These are phyloP conservation scores for Eriosoma lanigerum DNA, from an alignment of 1,140 invertebrate species.

Conservation along the genomic window DNA sequence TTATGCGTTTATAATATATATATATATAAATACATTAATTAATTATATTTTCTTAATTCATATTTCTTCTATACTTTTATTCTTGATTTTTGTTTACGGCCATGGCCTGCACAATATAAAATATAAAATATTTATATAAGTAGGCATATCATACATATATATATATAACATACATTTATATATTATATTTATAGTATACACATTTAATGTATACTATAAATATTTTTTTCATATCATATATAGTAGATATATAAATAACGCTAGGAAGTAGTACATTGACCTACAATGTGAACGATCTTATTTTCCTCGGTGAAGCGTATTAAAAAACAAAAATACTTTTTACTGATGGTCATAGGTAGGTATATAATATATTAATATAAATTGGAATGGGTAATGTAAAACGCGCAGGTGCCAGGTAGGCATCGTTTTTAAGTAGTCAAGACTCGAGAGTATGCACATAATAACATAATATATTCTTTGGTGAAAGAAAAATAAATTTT, in stretches of 20 bases:
- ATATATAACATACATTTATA: too few relatives aligned
- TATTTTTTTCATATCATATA: neutral
- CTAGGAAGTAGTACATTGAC: constrained; percentile 40
- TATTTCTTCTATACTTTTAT: too few relatives aligned
- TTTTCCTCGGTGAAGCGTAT: constrained; percentile 3
- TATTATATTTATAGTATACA: too few relatives aligned
- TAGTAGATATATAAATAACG: neutral
- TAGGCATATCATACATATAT: too few relatives aligned
- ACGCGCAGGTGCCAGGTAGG: neutral
- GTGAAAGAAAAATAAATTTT: neutral
- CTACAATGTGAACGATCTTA: constrained; percentile 41
- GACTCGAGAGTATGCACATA: neutral
- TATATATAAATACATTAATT: too few relatives aligned
- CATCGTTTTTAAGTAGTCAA: neutral
- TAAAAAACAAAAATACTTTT: constrained; percentile 25
- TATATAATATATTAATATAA: neutral
- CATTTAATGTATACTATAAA: neutral
- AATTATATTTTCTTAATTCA: too few relatives aligned
- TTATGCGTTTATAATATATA: too few relatives aligned
- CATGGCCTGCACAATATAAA: too few relatives aligned
- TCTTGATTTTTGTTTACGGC: too few relatives aligned
- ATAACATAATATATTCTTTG: neutral
- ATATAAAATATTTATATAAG: too few relatives aligned
- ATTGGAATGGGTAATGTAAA: neutral
- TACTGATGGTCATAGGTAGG: neutral